Conservation (phyloP, 2,113 vertebrate species). For the Myotis lucifugus region DNA sequence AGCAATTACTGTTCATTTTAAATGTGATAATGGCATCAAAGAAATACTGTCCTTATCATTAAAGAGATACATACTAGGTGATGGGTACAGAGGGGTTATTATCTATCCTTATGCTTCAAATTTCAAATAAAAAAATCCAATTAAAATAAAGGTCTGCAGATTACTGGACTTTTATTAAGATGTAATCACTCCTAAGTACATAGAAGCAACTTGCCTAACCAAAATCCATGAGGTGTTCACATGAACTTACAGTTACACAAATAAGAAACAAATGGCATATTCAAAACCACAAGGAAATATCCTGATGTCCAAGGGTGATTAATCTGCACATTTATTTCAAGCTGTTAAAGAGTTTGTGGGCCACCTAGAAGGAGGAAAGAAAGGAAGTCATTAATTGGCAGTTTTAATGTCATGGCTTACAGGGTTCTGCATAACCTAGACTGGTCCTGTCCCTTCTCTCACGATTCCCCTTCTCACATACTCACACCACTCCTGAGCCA, state of each 20-base stretch:
- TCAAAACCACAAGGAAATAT: slow-evolving; percentile 49
- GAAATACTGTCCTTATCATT: background rate
- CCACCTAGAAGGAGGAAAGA: slow-evolving; percentile 81
- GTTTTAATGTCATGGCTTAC: background rate
- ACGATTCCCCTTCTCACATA: background rate
- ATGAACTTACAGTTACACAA: slow-evolving; percentile 1
- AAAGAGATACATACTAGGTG: background rate
- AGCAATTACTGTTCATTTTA: slow-evolving; percentile 3
- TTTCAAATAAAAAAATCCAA: background rate
- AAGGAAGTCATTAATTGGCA: slow-evolving; percentile 10
- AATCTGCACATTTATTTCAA: slow-evolving; percentile 82
- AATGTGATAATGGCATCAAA: background rate
- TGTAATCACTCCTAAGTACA: slow-evolving; percentile 35
- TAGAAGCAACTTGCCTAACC: slow-evolving; percentile 6
- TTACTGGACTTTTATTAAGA: slow-evolving; percentile 65
- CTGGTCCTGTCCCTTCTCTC: background rate
- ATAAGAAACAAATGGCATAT: slow-evolving; percentile 44
- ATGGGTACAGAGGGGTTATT: background rate
- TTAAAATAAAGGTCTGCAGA: background rate
- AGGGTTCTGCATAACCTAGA: background rate
- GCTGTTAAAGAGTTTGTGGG: slow-evolving; percentile 86
- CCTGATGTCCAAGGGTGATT: background rate
- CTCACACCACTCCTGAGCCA: background rate
- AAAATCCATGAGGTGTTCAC: slow-evolving; percentile 43
- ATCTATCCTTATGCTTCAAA: background rate